phyloP scores from a whole-genome alignment of 2,797 vertebrate species.

The Sebastes taczanowskii region DNA sequence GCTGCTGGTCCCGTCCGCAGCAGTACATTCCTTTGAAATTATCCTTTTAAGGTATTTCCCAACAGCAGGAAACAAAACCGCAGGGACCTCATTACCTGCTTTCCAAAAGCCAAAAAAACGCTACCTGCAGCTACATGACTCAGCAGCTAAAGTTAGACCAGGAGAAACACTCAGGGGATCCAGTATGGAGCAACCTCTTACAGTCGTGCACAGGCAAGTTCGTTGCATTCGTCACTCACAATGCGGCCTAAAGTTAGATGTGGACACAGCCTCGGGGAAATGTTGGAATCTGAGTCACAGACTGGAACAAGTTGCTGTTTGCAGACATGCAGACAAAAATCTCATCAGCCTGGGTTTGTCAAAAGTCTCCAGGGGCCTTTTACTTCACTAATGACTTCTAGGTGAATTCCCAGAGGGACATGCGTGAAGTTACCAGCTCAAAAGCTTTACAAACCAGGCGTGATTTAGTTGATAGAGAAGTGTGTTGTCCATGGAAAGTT shows the following conservation, averaged over 20 bases:
- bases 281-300: constrained; percentile 40
- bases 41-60: neutral
- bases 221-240: neutral
- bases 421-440: neutral
- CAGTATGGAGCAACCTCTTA: neutral
- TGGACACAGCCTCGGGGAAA: neutral
- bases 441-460: neutral
- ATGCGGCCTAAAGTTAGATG: constrained; percentile 13
- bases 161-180: neutral
- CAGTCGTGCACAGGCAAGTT: neutral
- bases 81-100: neutral
- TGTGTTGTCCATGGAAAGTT: neutral
- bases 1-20: too few species aligned
- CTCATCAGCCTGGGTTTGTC: neutral
- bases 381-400: neutral
- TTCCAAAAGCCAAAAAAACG: neutral
- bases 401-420: neutral
- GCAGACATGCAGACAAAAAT: neutral
- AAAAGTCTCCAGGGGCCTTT: neutral
- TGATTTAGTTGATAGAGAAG: neutral
- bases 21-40: too few species aligned
- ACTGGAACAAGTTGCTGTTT: neutral
- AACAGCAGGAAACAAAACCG: neutral
- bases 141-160: constrained; percentile 8
- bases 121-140: neutral